Conservation (phyloP, 2,888 invertebrate species). For the Arge pagana region DNA sequence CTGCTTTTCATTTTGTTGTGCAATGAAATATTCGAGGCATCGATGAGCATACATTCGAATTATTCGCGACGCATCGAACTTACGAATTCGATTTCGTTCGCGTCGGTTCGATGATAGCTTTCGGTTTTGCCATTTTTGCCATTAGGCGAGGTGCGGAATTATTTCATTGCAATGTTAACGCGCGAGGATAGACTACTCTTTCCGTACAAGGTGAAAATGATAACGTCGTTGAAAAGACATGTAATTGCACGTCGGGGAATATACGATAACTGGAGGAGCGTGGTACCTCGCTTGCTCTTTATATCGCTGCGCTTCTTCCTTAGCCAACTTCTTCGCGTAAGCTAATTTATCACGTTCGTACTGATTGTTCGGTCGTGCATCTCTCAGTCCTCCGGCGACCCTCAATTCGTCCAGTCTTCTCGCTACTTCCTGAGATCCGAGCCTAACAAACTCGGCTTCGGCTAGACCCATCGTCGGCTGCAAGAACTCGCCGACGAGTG, state of each 20-base stretch:
- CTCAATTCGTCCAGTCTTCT: conserved; percentile 68
- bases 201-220: too few species aligned
- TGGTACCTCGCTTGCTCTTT: conserved; percentile 60
- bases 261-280: neutral
- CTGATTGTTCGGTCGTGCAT: conserved; percentile 50
- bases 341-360: conserved; percentile 55
- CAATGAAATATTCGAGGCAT: too few species aligned
- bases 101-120: too few species aligned
- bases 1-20: too few species aligned
- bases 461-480: conserved; percentile 68
- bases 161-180: too few species aligned
- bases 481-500: conserved; percentile 88
- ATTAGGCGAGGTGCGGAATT: too few species aligned
- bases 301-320: conserved; percentile 66
- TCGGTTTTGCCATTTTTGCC: too few species aligned
- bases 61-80: too few species aligned
- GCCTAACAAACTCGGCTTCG: conserved; percentile 74
- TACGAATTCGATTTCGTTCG: too few species aligned
- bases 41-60: too few species aligned
- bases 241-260: conserved; percentile 1
- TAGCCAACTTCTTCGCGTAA: conserved; percentile 74
- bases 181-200: too few species aligned
- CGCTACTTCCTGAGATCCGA: conserved; percentile 82
- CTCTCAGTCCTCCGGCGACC: conserved; percentile 72
- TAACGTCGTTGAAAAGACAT: too few species aligned